phyloP scores from a whole-genome alignment of 2,113 vertebrate species.

The Clarias magur region DNA sequence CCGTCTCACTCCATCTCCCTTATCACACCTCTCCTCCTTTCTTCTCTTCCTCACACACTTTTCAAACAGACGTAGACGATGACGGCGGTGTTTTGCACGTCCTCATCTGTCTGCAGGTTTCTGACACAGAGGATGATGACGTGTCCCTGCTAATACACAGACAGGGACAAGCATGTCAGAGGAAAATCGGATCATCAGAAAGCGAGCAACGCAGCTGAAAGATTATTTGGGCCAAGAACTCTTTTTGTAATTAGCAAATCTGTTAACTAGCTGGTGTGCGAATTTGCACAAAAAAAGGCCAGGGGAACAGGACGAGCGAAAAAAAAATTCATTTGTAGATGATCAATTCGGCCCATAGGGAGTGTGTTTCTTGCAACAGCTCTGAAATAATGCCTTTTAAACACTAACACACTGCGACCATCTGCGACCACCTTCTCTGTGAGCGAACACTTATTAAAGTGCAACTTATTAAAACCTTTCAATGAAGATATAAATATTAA shows the following conservation, averaged over 20 bases:
- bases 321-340: not conserved
- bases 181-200: not conserved
- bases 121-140: not conserved
- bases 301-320: not conserved
- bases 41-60: not conserved
- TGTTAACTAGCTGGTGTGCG: not conserved
- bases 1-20: not conserved
- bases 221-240: not conserved
- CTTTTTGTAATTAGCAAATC: not conserved
- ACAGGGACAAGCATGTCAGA: not conserved
- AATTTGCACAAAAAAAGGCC: not conserved
- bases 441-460: not conserved
- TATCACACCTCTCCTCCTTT: slow-evolving; percentile 12
- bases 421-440: not conserved
- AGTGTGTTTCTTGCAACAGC: too few relatives aligned
- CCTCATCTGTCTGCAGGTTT: not conserved
- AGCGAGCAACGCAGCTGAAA: too few relatives aligned
- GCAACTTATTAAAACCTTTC: not conserved
- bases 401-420: too few relatives aligned
- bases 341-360: not conserved
- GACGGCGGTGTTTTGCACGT: not conserved
- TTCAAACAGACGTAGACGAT: not conserved
- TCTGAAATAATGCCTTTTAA: too few relatives aligned
- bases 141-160: not conserved
- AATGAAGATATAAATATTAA: not conserved